Evolutionary conservation across 53 echinoderm and acorn worm genomes (phyloP).

Genomic region (Patiria pectinifera): DNA sequence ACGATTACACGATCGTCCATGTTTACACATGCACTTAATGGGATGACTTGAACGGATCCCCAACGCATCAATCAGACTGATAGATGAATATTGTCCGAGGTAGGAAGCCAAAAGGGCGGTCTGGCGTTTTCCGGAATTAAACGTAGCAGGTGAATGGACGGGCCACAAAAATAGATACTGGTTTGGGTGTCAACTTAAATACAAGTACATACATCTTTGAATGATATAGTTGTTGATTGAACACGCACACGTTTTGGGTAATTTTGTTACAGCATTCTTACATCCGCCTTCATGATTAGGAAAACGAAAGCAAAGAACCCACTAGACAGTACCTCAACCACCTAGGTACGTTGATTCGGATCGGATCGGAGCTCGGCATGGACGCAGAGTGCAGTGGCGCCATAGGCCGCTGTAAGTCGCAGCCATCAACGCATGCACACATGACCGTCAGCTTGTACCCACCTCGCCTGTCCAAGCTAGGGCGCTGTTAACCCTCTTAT

Average conservation of each 20-base stretch:
- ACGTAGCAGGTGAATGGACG: background rate
- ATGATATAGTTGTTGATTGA: background rate
- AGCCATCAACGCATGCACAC: too few species aligned
- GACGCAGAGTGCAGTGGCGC: too few species aligned
- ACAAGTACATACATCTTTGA: background rate
- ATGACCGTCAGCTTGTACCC: too few species aligned
- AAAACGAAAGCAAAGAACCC: background rate
- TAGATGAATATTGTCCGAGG: slow-evolving; percentile 2
- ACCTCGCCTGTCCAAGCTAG: too few species aligned
- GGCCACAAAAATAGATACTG: background rate
- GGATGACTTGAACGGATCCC: slow-evolving; percentile 3
- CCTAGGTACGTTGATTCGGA: too few species aligned
- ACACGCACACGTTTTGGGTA: background rate
- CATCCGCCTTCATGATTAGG: background rate
- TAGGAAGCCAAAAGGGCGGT: background rate
- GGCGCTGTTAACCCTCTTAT: too few species aligned
- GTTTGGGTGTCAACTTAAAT: background rate
- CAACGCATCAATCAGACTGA: slow-evolving; percentile 13
- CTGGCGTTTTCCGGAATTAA: background rate
- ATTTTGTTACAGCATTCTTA: background rate
- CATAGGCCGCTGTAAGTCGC: too few species aligned
- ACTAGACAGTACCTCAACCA: background rate
- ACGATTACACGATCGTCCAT: background rate
- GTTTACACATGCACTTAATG: slow-evolving; percentile 8
- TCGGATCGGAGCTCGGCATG: too few species aligned